Base-by-base conservation (phyloP, 2,797 vertebrate genomes). In the Steatocranus sp. region DNA sequence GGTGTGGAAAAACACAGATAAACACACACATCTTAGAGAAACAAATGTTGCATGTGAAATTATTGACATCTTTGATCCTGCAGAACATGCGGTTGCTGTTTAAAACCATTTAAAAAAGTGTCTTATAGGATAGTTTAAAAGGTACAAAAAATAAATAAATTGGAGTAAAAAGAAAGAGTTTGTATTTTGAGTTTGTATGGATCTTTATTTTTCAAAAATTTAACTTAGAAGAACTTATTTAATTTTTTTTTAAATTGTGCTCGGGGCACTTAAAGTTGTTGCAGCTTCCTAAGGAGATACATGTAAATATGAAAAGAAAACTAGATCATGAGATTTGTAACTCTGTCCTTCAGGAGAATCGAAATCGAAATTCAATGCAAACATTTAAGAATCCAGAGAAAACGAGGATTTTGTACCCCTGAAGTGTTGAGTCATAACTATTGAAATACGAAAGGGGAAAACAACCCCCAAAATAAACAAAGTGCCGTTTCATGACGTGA, bases 401-500 rank as follows among this genome's bases (percentile, higher is more conserved):
- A 73, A 73, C 5, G 0, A 49, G 10, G 18, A 49, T 49, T 73
- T 49, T 73, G 17, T 48, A 73, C 4, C 25, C 43, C 5, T 49
- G 68, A 49, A 17, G 43, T n/a, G 17, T 49, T 73, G 10, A 32
- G 17, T 30, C 11, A 14, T 4, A 48, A 14, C 11, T 73, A 32
- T 30, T 73, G 68, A 32, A 48, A 27, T 73, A n/a, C 11, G 10
- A 46, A 43, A 68, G 20, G 10, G 0, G 3, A 48, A 38, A 6
- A 1, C 0, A 1, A 1, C 0, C 0, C 20, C 14, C 30, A 34
- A 34, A 34, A 61, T 61, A n/a, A 61, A 61, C 6, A 61, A n/a
- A 70, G 15, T 1, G 0, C 0, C 1, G 23, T 46, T 73, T 73
- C 9, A 12, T 30, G 66, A 73, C 0, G 1, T 15, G 17, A 18